These are phyloP conservation scores for Melipona beecheii DNA, from an alignment of 2,888 invertebrate species.

Conservation along the genomic window DNA sequence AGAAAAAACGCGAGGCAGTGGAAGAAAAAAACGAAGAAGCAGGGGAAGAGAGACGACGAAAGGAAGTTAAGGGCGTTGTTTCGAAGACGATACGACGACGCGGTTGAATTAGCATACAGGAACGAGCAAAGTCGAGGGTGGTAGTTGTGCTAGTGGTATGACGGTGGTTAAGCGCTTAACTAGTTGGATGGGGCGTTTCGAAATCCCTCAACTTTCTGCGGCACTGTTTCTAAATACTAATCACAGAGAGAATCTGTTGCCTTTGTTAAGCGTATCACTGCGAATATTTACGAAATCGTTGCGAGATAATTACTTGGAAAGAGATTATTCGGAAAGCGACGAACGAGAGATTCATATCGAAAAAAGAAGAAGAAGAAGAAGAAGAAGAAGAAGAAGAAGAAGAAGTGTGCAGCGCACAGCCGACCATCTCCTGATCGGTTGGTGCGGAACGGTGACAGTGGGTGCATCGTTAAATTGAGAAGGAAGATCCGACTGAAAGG, in stretches of 20 bases:
- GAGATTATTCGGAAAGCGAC: not conserved
- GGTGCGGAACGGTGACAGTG: not conserved
- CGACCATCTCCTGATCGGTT: not conserved
- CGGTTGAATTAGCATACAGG: constrained; percentile 52
- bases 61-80: constrained; percentile 10
- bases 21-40: not conserved
- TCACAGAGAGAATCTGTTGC: not conserved
- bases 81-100: constrained; percentile 40
- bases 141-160: not conserved
- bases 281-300: not conserved
- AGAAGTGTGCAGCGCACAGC: not conserved
- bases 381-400: constrained; percentile 1
- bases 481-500: not conserved
- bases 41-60: constrained; percentile 11
- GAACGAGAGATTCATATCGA: not conserved
- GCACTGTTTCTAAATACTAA: not conserved
- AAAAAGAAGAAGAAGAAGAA: constrained; percentile 17
- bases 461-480: constrained; percentile 17
- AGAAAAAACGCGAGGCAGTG: not conserved
- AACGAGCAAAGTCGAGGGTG: constrained; percentile 34
- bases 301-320: not conserved
- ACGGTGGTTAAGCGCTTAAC: constrained; percentile 47
- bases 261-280: not conserved
- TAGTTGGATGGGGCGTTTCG: constrained; percentile 22
- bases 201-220: constrained; percentile 23